Conservation (phyloP, 1,140 invertebrate species). For the Uloborus diversus region DNA sequence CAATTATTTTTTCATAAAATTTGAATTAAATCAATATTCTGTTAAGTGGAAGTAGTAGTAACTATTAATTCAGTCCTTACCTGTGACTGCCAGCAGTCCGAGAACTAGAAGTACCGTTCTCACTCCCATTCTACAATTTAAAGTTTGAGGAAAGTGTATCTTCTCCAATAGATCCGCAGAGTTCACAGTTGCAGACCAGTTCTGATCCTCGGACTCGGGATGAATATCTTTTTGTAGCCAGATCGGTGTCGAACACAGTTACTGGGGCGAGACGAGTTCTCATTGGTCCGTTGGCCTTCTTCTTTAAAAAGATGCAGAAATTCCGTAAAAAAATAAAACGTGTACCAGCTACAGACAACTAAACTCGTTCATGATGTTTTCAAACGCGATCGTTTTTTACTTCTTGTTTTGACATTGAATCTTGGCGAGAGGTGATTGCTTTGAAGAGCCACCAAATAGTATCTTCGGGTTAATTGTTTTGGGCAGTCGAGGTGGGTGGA, state of each 20-base stretch:
- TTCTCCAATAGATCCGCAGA: constrained; percentile 12
- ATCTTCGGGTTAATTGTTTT: background rate
- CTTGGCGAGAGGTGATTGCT: background rate
- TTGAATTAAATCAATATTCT: too few species aligned
- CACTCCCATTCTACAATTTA: constrained; percentile 7
- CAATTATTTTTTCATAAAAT: too few species aligned
- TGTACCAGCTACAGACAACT: background rate
- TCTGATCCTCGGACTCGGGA: constrained; percentile 4
- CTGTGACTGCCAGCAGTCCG: background rate
- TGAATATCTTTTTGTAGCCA: constrained; percentile 44
- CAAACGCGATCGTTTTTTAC: background rate
- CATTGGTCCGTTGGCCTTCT: constrained; percentile 41
- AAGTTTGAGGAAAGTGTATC: background rate
- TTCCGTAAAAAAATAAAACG: constrained; percentile 11
- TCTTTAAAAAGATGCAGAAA: constrained; percentile 37
- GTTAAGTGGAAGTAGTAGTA: too few species aligned
- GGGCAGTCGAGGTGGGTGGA: constrained; percentile 21
- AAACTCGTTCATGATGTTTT: constrained; percentile 32
- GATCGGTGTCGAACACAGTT: constrained; percentile 24
- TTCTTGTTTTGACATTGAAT: constrained; percentile 44
- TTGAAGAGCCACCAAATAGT: background rate
- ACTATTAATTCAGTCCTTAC: background rate
- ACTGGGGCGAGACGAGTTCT: constrained; percentile 38
- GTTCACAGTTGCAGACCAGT: background rate
- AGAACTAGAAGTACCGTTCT: background rate